phyloP scores from a whole-genome alignment of 1,140 invertebrate genomes.

The Thaumetopoea pityocampa region DNA sequence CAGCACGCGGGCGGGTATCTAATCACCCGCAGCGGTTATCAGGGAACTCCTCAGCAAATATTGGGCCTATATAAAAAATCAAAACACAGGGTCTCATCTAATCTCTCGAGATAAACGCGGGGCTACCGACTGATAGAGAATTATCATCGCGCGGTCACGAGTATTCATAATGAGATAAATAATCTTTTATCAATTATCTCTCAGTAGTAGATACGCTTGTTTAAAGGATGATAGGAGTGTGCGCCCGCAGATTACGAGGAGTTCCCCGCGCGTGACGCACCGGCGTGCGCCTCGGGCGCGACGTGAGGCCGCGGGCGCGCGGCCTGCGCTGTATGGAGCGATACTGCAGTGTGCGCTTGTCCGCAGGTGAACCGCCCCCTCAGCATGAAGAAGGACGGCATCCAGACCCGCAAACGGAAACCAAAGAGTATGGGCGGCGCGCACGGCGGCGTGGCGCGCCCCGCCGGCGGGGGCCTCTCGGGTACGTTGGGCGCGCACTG shows the following conservation, averaged over 20 bases:
- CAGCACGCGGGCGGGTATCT: conserved; percentile 47
- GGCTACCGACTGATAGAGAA: conserved; percentile 74
- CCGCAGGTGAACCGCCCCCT: conserved; percentile 88
- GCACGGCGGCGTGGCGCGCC: conserved; percentile 37
- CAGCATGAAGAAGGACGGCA: conserved; percentile 97
- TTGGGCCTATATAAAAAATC: conserved; percentile 69
- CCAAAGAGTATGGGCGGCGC: conserved; percentile 80
- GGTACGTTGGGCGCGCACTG: conserved; percentile 49
- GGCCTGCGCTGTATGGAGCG: no score
- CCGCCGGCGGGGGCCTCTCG: conserved; percentile 35
- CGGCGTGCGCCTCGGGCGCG: conserved; percentile 1
- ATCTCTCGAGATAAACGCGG: conserved; percentile 71
- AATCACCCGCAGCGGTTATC: conserved; percentile 61
- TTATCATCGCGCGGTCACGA: conserved; percentile 67
- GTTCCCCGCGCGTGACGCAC: conserved; percentile 42
- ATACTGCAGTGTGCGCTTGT: conserved; percentile 5
- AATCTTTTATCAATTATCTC: conserved; percentile 76
- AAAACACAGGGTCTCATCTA: conserved; percentile 74
- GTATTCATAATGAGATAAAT: conserved; percentile 76
- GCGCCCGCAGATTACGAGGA: conserved; percentile 60
- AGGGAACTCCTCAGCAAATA: conserved; percentile 73
- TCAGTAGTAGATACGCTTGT: conserved; percentile 67
- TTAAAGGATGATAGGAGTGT: conserved; percentile 70
- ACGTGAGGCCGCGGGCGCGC: neutral
- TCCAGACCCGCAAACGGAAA: conserved; percentile 94